Evolutionary conservation across 1,140 invertebrate genomes (phyloP), one percentile per base, ranked within the genome.

Genomic region (Papilio aristodemus): DNA sequence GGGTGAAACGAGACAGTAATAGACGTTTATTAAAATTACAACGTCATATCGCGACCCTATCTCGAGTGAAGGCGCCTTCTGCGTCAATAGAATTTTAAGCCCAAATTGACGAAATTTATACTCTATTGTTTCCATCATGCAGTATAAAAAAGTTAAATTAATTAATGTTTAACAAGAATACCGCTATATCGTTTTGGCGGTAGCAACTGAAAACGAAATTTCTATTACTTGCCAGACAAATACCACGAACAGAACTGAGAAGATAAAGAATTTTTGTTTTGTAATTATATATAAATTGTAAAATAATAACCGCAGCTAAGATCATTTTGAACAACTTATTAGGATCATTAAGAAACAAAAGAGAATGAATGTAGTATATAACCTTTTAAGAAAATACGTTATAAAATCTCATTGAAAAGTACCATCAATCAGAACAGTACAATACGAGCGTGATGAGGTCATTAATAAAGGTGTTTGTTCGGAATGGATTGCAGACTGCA

Each of bases 1-100:
- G 46, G 46, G 46, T 54, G 46, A 54, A 22, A 54, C 11, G 46
- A 19, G 46, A 22, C 46, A 22, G 46, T 19, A 54, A 54, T 54
- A 54, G 46, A 54, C 46, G 46, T 54, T 54, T 54, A 54, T 54
- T 54, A 19, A 54, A 54, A 54, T 54, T 54, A 54, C 43, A 19
- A 22, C 9, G 9, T 54, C 46, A 54, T 54, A 54, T 54, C 46
- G 19, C 41, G 19, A 54, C 46, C 46, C 19, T 54, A 54, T 54
- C 46, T 54, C 46, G 9, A 54, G 22, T 19, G 46, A 32, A 54
- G 46, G 46, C 46, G 17, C 17, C 19, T 54, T 54, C 46, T 11
- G 10, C 46, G 46, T 54, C 46, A 54, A 54, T 54, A 11, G 46
- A 54, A 54, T 54, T 54, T 54, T 25, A 54, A 54, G 19, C 19